A percentile compares a stretch with the other conserved stretches of the same genome.
phyloP scores from a whole-genome alignment of 2,888 invertebrate species.

The Scrobipalpa costella region DNA sequence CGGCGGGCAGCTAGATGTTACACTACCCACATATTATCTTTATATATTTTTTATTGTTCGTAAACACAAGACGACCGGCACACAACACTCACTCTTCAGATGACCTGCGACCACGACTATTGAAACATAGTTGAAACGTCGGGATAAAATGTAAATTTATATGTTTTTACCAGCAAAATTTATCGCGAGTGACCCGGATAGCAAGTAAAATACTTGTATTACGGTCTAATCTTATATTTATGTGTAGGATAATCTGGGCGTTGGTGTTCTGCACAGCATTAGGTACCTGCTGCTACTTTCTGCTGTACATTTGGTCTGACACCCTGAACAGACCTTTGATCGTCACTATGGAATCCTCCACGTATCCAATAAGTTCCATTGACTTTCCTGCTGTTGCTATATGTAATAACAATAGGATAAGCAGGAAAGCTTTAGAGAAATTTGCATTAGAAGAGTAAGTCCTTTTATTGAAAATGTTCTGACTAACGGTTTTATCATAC shows the following conservation, averaged over 20 bases:
- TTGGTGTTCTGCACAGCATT: slow-evolving; percentile 41
- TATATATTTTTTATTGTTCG: no score
- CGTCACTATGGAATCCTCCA: slow-evolving; percentile 69
- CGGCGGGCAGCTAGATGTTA: no score
- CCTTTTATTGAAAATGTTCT: no score
- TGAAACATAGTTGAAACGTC: no score
- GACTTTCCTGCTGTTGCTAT: slow-evolving; percentile 84
- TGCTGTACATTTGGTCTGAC: slow-evolving; percentile 48
- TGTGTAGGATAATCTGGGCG: slow-evolving; percentile 2
- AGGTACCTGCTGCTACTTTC: slow-evolving; percentile 43
- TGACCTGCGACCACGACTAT: no score
- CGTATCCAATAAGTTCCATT: slow-evolving; percentile 75
- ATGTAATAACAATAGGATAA: slow-evolving; percentile 83
- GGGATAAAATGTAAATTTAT: no score
- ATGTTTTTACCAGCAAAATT: no score
- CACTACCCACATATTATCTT: no score
- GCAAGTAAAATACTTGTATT: no score
- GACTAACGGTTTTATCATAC: neutral
- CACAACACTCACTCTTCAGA: no score
- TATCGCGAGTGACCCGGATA: no score
- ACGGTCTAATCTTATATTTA: neutral
- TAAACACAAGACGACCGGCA: no score
- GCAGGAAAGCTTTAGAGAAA: slow-evolving; percentile 57
- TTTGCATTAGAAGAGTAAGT: slow-evolving; percentile 65
- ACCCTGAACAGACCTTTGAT: slow-evolving; percentile 59